A percentile compares a stretch with the other conserved stretches of the same genome.
These are phyloP conservation scores for Emydura subglobosa DNA, from an alignment of 2,113 vertebrate species.

Conservation along the genomic window DNA sequence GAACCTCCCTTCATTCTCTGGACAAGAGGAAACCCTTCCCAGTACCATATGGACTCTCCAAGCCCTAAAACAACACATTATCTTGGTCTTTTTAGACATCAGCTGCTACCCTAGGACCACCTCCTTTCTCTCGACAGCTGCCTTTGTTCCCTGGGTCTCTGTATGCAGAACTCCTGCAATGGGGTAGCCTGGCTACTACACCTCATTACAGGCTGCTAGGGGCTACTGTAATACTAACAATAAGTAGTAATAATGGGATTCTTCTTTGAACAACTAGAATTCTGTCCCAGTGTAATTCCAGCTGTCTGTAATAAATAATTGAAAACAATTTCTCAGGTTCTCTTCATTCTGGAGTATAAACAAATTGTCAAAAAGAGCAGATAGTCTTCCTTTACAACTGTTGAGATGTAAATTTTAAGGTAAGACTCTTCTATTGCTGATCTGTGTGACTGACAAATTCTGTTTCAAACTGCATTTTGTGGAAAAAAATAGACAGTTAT, in stretches of 20 bases:
- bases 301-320: conserved; percentile 19
- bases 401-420: conserved; percentile 53
- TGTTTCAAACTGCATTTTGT: background rate
- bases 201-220: background rate
- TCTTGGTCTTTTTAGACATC: background rate
- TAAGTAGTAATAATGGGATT: background rate
- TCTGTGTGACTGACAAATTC: background rate
- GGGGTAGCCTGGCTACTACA: background rate
- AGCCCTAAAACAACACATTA: background rate
- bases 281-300: background rate
- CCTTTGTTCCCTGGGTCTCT: background rate
- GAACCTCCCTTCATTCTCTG: background rate
- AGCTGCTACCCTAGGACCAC: background rate
- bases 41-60: background rate
- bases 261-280: background rate
- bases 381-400: conserved; percentile 26
- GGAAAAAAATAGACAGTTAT: too few species aligned
- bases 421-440: conserved; percentile 28
- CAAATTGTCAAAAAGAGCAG: conserved; percentile 22
- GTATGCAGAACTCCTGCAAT: background rate
- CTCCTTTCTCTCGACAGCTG: background rate
- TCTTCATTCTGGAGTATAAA: background rate
- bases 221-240: background rate
- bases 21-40: background rate
- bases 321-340: conserved; percentile 33